Base-by-base conservation (phyloP, 2,113 vertebrate genomes). In the Himantopus leucocephalus region DNA sequence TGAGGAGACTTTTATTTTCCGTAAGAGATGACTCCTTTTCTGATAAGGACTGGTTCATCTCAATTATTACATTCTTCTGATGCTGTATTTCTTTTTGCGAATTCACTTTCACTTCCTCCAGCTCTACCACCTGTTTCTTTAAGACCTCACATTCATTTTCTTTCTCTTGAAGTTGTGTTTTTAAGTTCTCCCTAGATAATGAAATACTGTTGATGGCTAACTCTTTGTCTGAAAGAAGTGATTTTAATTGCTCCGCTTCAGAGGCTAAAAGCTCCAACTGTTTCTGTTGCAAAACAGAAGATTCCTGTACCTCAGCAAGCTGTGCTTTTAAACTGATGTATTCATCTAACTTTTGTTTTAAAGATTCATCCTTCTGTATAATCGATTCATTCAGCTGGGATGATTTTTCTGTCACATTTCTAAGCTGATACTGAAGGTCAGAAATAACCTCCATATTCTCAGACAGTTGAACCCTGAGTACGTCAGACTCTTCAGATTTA, bases 371-470 rank as follows among this genome's bases (percentile, higher is more conserved):
- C 90, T 98, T 98, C 82, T 98, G 93, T 52, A 79, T 16, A 20
- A 98, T 34, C 64, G 78, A 86, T 17, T 68, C 15, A 74, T 75
- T 97, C 53, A 99, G 96, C 62, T 95, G 86, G 47, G 96, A 94
- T 26, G 66, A 90, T 11, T 97, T 97, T 66, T 97, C 87, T 53
- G 92, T 93, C 70, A 91, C 17, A 24, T 88, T 92, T 94, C 85
- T 88, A 87, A 98, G 75, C 78, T 98, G 98, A 68, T 18, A 85
- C 5, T 98, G 98, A 78, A 99, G 97, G 89, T 97, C 91, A 85
- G 97, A 96, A 93, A 98, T 98, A 58, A 97, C 92, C 68, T 98
- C 97, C 95, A 98, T 96, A 92, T 98, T 98, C 96, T 98, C 98
- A 94, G 96, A 95, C 90, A 98, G 96, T 90, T 98, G 97, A 85